A percentile compares a stretch with the other conserved stretches of the same genome.
Evolutionary conservation across 2,888 invertebrate species (phyloP).

Genomic region (Cinara cedri): DNA sequence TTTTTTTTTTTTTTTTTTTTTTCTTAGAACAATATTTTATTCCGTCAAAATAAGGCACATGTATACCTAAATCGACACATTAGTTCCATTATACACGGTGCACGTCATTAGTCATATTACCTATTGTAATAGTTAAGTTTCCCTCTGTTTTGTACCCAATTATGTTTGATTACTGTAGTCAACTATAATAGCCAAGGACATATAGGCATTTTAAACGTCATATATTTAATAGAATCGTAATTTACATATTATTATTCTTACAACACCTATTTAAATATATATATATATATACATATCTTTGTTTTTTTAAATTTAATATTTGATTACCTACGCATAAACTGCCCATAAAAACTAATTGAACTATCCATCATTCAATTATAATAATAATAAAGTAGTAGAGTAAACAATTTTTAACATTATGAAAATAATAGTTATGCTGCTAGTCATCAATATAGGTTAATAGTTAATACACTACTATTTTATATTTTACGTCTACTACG

Average conservation of each 20-base stretch:
- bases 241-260: background rate
- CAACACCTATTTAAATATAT: background rate
- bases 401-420: conserved; percentile 6
- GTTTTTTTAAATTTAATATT: background rate
- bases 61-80: background rate
- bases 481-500: no score
- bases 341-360: conserved; percentile 20
- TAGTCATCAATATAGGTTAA: background rate
- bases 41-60: background rate
- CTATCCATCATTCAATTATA: conserved; percentile 1
- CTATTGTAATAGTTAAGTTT: background rate
- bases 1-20: no score
- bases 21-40: background rate
- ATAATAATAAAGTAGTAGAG: background rate
- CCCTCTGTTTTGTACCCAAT: background rate
- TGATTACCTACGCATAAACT: background rate
- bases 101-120: no score
- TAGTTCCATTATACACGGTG: background rate
- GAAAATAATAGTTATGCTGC: no score
- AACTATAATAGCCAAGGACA: conserved; percentile 28
- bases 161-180: background rate
- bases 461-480: background rate
- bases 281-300: no score
- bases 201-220: background rate
- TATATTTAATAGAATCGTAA: background rate